phyloP scores from a whole-genome alignment of 2,797 vertebrate genomes.

The Coregonus sp. region DNA sequence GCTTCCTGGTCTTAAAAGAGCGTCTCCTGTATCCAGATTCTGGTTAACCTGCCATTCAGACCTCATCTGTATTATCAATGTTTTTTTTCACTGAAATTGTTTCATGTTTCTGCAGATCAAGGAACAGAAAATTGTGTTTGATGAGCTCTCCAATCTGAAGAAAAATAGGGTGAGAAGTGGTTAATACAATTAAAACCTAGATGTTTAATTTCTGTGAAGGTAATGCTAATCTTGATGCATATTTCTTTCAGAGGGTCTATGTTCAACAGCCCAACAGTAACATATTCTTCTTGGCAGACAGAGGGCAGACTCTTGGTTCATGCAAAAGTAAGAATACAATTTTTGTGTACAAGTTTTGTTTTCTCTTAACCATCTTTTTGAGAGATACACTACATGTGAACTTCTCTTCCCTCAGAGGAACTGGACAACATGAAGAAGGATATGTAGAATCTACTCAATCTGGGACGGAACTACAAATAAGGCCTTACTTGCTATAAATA shows the following conservation, averaged over 20 bases:
- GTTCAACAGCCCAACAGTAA: constrained; percentile 92
- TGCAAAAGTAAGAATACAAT: constrained; percentile 84
- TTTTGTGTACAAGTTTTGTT: neutral
- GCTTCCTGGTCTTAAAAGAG: no score
- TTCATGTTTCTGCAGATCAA: constrained; percentile 80
- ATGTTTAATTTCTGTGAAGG: neutral
- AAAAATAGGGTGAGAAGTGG: constrained; percentile 82
- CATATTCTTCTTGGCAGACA: constrained; percentile 90
- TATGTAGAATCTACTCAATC: constrained; percentile 69
- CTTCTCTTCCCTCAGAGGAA: constrained; percentile 69
- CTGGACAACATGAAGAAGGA: constrained; percentile 87
- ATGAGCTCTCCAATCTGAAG: constrained; percentile 94
- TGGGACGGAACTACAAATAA: neutral
- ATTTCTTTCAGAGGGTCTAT: constrained; percentile 86
- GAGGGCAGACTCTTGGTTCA: constrained; percentile 79
- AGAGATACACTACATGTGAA: neutral
- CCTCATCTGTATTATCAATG: neutral
- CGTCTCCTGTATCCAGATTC: no score
- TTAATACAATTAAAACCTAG: neutral
- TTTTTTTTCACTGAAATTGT: neutral
- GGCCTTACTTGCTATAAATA: constrained; percentile 42
- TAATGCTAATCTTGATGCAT: constrained; percentile 20
- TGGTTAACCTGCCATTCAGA: no score
- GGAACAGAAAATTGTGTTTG: constrained; percentile 88
- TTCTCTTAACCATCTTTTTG: neutral